Conservation (phyloP, 2,888 invertebrate species). For the Sminthurides aquaticus region DNA sequence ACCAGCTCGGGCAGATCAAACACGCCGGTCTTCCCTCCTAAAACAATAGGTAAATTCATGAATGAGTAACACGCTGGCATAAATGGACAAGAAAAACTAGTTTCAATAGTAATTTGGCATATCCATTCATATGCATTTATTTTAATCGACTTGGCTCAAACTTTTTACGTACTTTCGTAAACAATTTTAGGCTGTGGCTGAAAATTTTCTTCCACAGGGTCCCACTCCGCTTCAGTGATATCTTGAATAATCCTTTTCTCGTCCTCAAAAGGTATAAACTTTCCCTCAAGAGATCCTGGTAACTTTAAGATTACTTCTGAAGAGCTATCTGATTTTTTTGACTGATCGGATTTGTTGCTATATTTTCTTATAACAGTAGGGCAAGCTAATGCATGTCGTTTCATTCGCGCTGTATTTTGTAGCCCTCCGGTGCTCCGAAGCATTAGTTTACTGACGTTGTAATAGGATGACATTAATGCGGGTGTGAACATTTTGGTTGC, state of each 20-base stretch:
- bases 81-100: not conserved
- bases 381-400: too few species aligned
- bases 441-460: too few species aligned
- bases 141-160: not conserved
- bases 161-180: not conserved
- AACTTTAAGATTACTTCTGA: slow-evolving; percentile 1
- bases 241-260: slow-evolving; percentile 36
- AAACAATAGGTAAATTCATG: slow-evolving; percentile 46
- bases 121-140: too few species aligned
- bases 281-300: slow-evolving; percentile 26
- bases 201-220: slow-evolving; percentile 23
- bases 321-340: not conserved
- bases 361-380: too few species aligned
- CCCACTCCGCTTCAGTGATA: slow-evolving; percentile 36
- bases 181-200: not conserved
- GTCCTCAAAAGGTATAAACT: slow-evolving; percentile 31
- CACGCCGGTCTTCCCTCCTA: slow-evolving; percentile 76
- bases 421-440: too few species aligned
- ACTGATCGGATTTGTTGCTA: too few species aligned
- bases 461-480: too few species aligned
- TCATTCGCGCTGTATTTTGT: too few species aligned
- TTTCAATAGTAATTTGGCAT: too few species aligned
- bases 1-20: slow-evolving; percentile 83
- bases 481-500: too few species aligned
- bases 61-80: not conserved